phyloP scores from a whole-genome alignment of 1,140 invertebrate species.

The Maconellicoccus hirsutus region DNA sequence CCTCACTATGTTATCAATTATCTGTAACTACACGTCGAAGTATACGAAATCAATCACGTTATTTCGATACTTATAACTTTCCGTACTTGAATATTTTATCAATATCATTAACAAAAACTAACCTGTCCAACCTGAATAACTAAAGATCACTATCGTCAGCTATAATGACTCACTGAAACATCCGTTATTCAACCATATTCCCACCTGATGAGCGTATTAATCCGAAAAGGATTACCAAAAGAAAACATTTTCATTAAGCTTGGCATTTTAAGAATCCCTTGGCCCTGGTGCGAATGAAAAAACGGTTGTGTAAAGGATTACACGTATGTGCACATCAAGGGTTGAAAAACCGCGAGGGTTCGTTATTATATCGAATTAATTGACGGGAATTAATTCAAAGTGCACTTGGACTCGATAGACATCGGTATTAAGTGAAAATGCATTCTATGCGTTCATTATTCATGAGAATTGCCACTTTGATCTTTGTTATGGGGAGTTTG shows the following conservation, averaged over 20 bases:
- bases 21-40: too few relatives aligned
- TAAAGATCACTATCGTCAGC: too few relatives aligned
- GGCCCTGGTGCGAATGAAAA: not conserved
- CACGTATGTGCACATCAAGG: not conserved
- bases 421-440: not conserved
- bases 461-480: conserved; percentile 15
- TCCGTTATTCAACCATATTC: not conserved
- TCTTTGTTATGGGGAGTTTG: not conserved
- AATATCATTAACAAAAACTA: too few relatives aligned
- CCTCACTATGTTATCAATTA: too few relatives aligned
- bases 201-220: not conserved
- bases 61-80: too few relatives aligned
- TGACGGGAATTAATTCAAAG: conserved; percentile 14
- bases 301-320: not conserved
- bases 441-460: conserved; percentile 16
- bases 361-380: not conserved
- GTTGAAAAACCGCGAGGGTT: conserved; percentile 2
- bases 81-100: too few relatives aligned
- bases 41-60: too few relatives aligned
- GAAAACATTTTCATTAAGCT: not conserved
- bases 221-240: not conserved
- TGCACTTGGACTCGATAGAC: not conserved
- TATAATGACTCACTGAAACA: not conserved
- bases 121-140: too few relatives aligned
- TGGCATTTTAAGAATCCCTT: not conserved